Percentiles rank a stretch among this genome's conserved stretches.
Conservation (phyloP, 2,113 vertebrate genomes). For the Bubo scandiacus region DNA sequence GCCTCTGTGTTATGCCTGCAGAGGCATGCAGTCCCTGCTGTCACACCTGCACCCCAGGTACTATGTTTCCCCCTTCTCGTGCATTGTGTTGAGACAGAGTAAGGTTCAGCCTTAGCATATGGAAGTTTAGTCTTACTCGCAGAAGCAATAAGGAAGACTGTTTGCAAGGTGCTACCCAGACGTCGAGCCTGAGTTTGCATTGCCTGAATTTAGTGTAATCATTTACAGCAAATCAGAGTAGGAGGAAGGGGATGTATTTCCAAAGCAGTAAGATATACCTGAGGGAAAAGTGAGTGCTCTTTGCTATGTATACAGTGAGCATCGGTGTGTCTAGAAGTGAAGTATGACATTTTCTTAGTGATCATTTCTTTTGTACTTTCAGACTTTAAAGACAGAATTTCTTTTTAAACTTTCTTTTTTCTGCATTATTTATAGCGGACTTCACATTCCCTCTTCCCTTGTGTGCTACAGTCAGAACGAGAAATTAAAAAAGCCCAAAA, state of each 20-base stretch:
- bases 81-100: background rate
- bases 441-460: background rate
- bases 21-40: fast-evolving
- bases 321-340: background rate
- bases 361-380: background rate
- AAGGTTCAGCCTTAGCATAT: background rate
- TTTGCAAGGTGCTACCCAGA: background rate
- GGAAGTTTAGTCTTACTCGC: background rate
- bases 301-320: background rate
- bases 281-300: background rate
- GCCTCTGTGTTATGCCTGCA: background rate
- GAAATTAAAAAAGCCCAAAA: background rate
- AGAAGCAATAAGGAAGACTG: background rate
- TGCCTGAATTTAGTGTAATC: background rate
- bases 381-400: background rate
- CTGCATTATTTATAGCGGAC: background rate
- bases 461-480: background rate
- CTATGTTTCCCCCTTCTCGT: background rate
- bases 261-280: background rate
- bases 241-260: background rate
- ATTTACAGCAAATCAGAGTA: background rate
- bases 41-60: fast-evolving
- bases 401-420: background rate
- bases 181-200: fast-evolving
- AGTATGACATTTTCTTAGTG: background rate